Percentiles rank a stretch among this genome's conserved stretches.
Conservation (phyloP, 35 echinoderm and acorn worm species). For the Heliocidaris tuberculata region DNA sequence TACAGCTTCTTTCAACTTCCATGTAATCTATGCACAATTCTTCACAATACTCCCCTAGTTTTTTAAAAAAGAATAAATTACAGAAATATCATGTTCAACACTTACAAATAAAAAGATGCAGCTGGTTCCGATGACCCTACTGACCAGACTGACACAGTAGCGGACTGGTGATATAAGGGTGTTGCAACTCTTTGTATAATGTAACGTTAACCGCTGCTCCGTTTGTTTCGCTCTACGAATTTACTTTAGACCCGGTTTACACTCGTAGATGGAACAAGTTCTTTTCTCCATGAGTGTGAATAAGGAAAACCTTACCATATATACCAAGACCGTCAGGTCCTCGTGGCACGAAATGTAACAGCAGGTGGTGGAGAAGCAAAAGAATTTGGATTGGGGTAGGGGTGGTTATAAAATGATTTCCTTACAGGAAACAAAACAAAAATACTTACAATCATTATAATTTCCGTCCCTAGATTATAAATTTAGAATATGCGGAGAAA, state of each 20-base stretch:
- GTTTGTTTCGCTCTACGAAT: not conserved
- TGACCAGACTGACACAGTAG: not conserved
- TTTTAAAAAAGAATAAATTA: not conserved
- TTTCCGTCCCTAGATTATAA: too few species aligned
- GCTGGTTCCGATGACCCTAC: not conserved
- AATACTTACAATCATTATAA: too few species aligned
- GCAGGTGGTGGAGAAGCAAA: too few species aligned
- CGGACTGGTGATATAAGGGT: not conserved
- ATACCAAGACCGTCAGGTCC: too few species aligned
- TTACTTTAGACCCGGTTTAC: not conserved
- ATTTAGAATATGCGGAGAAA: too few species aligned
- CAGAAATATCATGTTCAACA: not conserved
- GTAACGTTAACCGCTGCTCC: not conserved
- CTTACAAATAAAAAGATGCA: not conserved
- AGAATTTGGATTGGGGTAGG: too few species aligned
- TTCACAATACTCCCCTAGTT: not conserved
- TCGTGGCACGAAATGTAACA: too few species aligned
- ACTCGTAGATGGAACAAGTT: not conserved
- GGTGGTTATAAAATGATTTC: too few species aligned
- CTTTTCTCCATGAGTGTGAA: too few species aligned
- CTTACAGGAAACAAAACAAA: too few species aligned
- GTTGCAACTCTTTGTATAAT: not conserved
- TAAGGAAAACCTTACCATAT: too few species aligned
- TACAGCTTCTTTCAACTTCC: not conserved
- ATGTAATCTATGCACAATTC: not conserved